Base-by-base conservation (phyloP, 2,113 vertebrate genomes). In the Otocyon megalotis region DNA sequence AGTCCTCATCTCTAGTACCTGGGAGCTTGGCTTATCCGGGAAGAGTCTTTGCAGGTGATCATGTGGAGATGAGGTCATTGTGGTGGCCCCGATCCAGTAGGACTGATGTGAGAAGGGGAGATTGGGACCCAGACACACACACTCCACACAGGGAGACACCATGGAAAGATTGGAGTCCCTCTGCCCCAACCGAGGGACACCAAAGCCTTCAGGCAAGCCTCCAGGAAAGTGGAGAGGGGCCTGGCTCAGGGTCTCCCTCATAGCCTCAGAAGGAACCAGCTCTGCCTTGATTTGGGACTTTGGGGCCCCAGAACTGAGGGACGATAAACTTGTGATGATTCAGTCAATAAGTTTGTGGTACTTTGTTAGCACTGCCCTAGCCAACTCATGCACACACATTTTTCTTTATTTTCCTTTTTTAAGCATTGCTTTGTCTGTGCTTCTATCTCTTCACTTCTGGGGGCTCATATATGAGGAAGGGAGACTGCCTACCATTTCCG, bases 101-200 rank as follows among this genome's bases (percentile, higher is more conserved):
- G 3, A 26, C 37, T 3, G 13, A 32, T n/a, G 28, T 12, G 14
- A 8, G 13, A 0, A 4, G 0, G 20, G 17, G 2, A 50, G 16
- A 37, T 50, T 22, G 2, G 8, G 20, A 28, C 30, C 3, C 10
- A 24, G 48, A 83, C 5, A 5, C 3, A 8, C 15, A 12, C 8
- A 2, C 3, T 19, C 1, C 28, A 8, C n/a, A n/a, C 0, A 0
- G 1, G 37, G 32, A 6, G 24, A n/a, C 1, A 2, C 24, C 0
- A 1, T 5, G 32, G 37, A 54, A 50, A 43, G 35, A 30, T 2
- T 10, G 1, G 48, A 76, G 14, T 20, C 26, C 37, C 2, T 1
- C 14, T 2, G 3, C 20, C 53, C 48, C 16, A 2, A 50, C 35
- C 35, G 22, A 20, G 19, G 22, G 22, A 8, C 0, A 0, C 35